phyloP scores from a whole-genome alignment of 2,797 vertebrate genomes.

The Podarcis siculus region DNA sequence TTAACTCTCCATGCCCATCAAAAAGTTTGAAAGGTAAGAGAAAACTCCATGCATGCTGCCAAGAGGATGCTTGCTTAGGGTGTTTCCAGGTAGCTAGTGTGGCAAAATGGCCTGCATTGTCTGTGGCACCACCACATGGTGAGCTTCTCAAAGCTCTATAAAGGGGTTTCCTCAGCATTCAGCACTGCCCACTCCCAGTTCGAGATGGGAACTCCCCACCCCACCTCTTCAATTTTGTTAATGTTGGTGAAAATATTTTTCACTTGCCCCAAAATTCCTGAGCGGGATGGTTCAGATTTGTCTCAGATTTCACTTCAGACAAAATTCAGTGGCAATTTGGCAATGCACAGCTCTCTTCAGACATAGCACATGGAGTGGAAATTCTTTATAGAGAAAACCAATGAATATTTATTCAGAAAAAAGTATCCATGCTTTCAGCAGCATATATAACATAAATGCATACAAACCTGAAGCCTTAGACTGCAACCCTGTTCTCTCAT shows the following conservation, averaged over 20 bases:
- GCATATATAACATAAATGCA: too few relatives aligned
- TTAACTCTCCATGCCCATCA: conserved; percentile 7
- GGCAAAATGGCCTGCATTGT: not conserved
- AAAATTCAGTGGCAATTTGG: not conserved
- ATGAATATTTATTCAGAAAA: not conserved
- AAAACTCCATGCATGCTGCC: not conserved
- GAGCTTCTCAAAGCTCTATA: not conserved
- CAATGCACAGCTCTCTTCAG: not conserved
- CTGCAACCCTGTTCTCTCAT: not conserved
- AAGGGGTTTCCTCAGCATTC: not conserved
- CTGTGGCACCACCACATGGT: not conserved
- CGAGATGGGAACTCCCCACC: not conserved
- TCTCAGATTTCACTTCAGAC: not conserved
- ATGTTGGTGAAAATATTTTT: not conserved
- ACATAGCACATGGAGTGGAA: not conserved
- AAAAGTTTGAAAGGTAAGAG: conserved; percentile 59
- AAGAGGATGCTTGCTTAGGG: not conserved
- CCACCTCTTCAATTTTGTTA: not conserved
- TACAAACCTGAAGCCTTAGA: not conserved
- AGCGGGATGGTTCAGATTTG: not conserved
- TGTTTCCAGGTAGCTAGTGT: not conserved
- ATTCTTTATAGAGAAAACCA: not conserved
- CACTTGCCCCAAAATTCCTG: not conserved
- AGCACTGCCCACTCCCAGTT: not conserved
- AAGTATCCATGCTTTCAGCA: not conserved